phyloP scores from a whole-genome alignment of 2,113 vertebrate genomes.

The Neogobius melanostomus region DNA sequence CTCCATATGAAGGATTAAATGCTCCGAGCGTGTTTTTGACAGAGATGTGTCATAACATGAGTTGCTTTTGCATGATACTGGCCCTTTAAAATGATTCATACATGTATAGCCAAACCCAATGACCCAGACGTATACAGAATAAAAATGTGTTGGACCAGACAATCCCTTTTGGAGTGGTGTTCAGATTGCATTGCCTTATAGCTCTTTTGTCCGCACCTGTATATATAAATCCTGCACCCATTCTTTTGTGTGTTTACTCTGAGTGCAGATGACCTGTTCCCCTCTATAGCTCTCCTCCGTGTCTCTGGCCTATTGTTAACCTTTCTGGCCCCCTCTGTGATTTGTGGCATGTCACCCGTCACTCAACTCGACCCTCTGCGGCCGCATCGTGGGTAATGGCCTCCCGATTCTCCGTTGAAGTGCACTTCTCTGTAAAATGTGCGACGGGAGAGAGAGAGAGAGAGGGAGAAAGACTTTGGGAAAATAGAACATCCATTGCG shows the following conservation, averaged over 20 bases:
- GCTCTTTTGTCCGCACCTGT: neutral
- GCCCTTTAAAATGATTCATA: too few species aligned
- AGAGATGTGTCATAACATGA: too few species aligned
- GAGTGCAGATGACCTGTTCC: slow-evolving; percentile 26
- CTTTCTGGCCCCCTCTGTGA: slow-evolving; percentile 18
- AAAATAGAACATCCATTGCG: slow-evolving; percentile 41
- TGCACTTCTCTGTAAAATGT: slow-evolving; percentile 39
- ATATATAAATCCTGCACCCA: neutral
- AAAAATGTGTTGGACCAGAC: neutral
- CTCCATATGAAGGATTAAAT: too few species aligned
- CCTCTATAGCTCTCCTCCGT: slow-evolving; percentile 14
- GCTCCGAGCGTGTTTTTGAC: too few species aligned
- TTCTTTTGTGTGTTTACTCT: slow-evolving; percentile 11
- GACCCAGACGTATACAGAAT: neutral
- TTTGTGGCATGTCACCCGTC: slow-evolving; percentile 33
- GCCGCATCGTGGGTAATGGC: slow-evolving; percentile 45
- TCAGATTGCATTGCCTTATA: neutral
- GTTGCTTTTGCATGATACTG: too few species aligned
- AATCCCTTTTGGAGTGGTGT: neutral
- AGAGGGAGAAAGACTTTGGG: neutral
- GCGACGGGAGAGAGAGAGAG: neutral
- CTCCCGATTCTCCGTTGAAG: slow-evolving; percentile 31
- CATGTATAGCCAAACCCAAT: neutral
- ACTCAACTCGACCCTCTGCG: slow-evolving; percentile 19
- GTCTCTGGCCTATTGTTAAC: slow-evolving; percentile 36